Conservation (phyloP, 2,113 vertebrate species). For the Ctenomys sociabilis region DNA sequence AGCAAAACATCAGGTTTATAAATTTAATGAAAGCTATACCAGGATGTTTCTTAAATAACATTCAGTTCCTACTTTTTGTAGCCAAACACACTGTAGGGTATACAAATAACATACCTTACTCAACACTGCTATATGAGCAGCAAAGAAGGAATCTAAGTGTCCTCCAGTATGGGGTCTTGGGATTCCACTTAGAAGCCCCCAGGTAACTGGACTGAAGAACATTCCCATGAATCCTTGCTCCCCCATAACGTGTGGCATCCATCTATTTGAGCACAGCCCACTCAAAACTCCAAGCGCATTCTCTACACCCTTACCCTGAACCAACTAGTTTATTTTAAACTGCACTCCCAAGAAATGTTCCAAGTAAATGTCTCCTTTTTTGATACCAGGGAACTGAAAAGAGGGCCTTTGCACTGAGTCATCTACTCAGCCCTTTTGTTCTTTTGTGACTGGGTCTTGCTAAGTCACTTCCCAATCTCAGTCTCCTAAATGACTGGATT, state of each 20-base stretch:
- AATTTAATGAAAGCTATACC: neutral
- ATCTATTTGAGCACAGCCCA: conserved; percentile 28
- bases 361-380: neutral
- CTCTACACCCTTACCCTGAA: conserved; percentile 34
- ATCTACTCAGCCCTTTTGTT: neutral
- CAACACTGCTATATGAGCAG: neutral
- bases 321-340: conserved; percentile 46
- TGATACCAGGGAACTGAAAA: neutral
- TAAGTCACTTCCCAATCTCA: neutral
- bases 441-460: neutral
- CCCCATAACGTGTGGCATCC: conserved; percentile 54
- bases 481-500: neutral
- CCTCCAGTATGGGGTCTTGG: conserved; percentile 6
- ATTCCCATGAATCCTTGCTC: conserved; percentile 22
- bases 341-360: conserved; percentile 18
- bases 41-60: conserved; percentile 7
- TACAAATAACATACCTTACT: neutral
- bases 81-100: neutral
- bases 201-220: neutral
- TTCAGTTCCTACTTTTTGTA: neutral
- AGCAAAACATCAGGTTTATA: conserved; percentile 19
- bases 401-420: neutral
- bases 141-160: neutral
- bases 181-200: conserved; percentile 27
- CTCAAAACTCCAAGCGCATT: conserved; percentile 19